Conservation (phyloP, 1,140 invertebrate genomes). For the Drosophila kurseongensis region DNA sequence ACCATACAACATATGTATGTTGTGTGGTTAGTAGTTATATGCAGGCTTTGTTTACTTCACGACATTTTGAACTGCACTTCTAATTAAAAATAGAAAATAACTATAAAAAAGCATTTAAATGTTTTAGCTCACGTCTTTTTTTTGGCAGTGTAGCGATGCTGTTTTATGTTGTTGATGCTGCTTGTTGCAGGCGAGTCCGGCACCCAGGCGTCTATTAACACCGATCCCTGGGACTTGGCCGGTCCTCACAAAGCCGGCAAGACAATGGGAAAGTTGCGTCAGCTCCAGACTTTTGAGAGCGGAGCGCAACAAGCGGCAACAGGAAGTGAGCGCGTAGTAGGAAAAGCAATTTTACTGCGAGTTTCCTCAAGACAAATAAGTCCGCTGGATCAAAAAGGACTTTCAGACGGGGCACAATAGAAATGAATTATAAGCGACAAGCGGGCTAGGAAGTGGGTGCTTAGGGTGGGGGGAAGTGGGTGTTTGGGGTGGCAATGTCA, state of each 20-base stretch:
- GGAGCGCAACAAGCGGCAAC: conserved; percentile 65
- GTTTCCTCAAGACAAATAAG: conserved; percentile 84
- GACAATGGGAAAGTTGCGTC: conserved; percentile 76
- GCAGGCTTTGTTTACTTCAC: no score
- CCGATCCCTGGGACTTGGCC: conserved; percentile 53
- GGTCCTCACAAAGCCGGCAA: conserved; percentile 41
- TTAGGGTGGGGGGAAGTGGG: neutral
- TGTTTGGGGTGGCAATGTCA: conserved; percentile 48
- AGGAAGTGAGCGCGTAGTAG: conserved; percentile 74
- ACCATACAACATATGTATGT: no score
- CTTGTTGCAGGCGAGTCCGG: conserved; percentile 38
- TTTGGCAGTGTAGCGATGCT: neutral
- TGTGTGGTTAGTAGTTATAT: no score
- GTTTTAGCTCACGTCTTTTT: neutral
- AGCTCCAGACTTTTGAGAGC: conserved; percentile 31
- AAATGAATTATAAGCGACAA: conserved; percentile 80
- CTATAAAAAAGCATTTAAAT: neutral
- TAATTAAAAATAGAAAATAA: no score
- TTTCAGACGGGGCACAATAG: conserved; percentile 76
- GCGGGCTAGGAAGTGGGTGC: conserved; percentile 12
- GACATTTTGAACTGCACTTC: no score
- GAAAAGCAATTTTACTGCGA: conserved; percentile 83
- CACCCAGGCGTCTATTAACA: conserved; percentile 77
- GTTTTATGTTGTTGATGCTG: conserved; percentile 34
- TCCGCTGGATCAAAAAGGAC: conserved; percentile 82